Conservation (phyloP, 2,797 vertebrate genomes). For the Leptoclinus maculatus region DNA sequence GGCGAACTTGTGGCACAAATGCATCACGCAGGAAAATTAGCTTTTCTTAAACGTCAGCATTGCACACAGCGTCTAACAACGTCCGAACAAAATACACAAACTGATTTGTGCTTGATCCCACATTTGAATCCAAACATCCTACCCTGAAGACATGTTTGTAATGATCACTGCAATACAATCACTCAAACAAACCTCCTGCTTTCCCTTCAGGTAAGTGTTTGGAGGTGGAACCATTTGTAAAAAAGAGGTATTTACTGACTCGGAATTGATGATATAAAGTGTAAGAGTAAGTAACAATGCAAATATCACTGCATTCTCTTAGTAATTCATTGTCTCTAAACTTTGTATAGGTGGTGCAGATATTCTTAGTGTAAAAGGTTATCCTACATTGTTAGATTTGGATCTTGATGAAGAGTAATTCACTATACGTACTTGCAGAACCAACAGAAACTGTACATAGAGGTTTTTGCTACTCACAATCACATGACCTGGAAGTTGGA, state of each 20-base stretch:
- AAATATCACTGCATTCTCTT: constrained; percentile 5
- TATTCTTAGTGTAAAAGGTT: neutral
- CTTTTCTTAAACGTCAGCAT: constrained; percentile 45
- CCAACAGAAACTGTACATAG: constrained; percentile 24
- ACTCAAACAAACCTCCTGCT: constrained; percentile 6
- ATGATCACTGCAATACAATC: neutral
- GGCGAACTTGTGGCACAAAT: constrained; percentile 37
- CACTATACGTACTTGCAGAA: neutral
- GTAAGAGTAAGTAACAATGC: neutral
- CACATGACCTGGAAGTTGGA: constrained; percentile 47
- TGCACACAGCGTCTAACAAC: constrained; percentile 30
- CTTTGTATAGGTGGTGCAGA: neutral
- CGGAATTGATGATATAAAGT: neutral
- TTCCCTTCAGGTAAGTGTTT: neutral
- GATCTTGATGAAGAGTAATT: neutral
- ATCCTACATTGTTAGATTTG: neutral
- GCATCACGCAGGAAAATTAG: constrained; percentile 37
- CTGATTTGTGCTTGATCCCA: constrained; percentile 29
- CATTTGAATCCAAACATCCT: constrained; percentile 19
- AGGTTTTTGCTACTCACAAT: constrained; percentile 30
- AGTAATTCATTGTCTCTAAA: neutral
- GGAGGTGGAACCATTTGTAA: neutral
- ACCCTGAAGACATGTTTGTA: constrained; percentile 1
- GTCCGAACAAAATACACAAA: neutral
- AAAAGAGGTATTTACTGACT: constrained; percentile 1